Percentiles rank a stretch among this genome's conserved stretches.
phyloP scores from a whole-genome alignment of 2,797 vertebrate species.

The Potorous gilbertii region DNA sequence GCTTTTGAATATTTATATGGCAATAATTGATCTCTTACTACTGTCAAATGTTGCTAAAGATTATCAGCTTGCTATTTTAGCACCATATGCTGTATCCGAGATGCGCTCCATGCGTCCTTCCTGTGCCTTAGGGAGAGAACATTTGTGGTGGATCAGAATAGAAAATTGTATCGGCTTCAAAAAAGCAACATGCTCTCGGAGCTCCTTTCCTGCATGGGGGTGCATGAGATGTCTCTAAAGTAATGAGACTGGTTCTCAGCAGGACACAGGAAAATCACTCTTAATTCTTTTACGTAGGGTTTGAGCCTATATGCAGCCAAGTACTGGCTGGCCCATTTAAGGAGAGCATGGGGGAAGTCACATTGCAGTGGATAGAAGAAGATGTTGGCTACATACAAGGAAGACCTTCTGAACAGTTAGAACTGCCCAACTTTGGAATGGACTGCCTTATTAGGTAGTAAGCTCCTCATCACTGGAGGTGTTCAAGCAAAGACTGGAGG shows the following conservation, averaged over 20 bases:
- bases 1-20: constrained; percentile 83
- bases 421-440: background rate
- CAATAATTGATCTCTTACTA: constrained; percentile 84
- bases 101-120: constrained; percentile 79
- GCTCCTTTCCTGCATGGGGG: constrained; percentile 26
- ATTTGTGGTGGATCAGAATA: constrained; percentile 80
- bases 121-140: constrained; percentile 76
- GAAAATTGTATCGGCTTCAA: constrained; percentile 63
- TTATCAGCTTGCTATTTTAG: constrained; percentile 82
- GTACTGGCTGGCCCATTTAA: constrained; percentile 44
- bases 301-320: background rate
- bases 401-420: background rate
- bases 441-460: background rate
- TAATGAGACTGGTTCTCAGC: constrained; percentile 4
- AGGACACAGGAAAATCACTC: constrained; percentile 30
- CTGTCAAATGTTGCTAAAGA: constrained; percentile 83
- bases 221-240: constrained; percentile 45
- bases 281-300: background rate
- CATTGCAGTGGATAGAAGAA: background rate
- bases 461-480: background rate
- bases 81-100: constrained; percentile 82
- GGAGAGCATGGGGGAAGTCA: constrained; percentile 25
- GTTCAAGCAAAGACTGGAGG: background rate
- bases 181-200: constrained; percentile 56
- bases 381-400: background rate